phyloP scores from a whole-genome alignment of 2,113 vertebrate species.

The Boleophthalmus pectinirostris region DNA sequence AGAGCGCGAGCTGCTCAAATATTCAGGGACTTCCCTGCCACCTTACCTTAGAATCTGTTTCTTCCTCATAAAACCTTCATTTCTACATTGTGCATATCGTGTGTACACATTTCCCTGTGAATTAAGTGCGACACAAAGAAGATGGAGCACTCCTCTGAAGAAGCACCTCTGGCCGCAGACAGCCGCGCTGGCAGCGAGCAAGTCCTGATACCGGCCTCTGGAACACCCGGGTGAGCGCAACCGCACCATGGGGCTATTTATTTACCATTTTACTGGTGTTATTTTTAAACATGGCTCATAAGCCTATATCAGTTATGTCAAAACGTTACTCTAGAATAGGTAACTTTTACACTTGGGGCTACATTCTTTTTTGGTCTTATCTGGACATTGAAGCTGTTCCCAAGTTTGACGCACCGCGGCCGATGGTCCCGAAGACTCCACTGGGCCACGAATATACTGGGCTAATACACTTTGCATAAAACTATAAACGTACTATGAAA shows the following conservation, averaged over 20 bases:
- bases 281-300: not conserved
- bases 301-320: not conserved
- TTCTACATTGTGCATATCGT: not conserved
- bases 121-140: not conserved
- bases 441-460: too few species aligned
- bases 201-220: not conserved
- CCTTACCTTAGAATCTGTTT: conserved; percentile 20
- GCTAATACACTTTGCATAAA: too few species aligned
- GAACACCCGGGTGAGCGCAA: conserved; percentile 45
- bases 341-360: too few species aligned
- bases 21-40: conserved; percentile 32
- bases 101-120: not conserved
- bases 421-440: too few species aligned
- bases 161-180: conserved; percentile 27
- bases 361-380: too few species aligned
- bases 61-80: conserved; percentile 10
- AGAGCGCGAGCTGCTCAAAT: not conserved
- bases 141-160: conserved; percentile 36
- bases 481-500: too few species aligned
- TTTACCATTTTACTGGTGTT: too few species aligned
- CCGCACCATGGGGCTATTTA: not conserved
- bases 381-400: too few species aligned
- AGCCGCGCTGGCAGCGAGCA: conserved; percentile 46
- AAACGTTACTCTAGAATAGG: not conserved
- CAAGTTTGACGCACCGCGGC: too few species aligned